These are phyloP conservation scores for Eciton burchellii DNA, from an alignment of 1,140 invertebrate genomes.

Conservation along the genomic window DNA sequence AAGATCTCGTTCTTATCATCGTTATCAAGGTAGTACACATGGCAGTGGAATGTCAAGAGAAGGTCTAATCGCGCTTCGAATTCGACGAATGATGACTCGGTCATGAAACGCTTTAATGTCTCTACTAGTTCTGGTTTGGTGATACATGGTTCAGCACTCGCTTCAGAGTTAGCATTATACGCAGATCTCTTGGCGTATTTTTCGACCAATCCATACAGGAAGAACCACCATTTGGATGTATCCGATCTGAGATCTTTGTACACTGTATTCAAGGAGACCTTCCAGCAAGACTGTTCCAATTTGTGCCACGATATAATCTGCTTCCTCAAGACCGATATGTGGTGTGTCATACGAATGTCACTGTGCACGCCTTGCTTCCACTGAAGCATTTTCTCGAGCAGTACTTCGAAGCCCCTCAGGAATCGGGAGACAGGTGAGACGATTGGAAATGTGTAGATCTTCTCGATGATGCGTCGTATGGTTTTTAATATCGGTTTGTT, in stretches of 20 bases:
- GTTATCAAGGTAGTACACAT: slow-evolving; percentile 87
- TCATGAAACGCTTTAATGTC: slow-evolving; percentile 93
- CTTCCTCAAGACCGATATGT: slow-evolving; percentile 90
- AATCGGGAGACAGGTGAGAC: slow-evolving; percentile 94
- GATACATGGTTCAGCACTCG: slow-evolving; percentile 41
- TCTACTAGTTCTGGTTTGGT: slow-evolving; percentile 81
- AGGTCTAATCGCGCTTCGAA: slow-evolving; percentile 93
- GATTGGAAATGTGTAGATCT: slow-evolving; percentile 92
- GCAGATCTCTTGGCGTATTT: slow-evolving; percentile 75
- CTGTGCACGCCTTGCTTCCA: slow-evolving; percentile 97
- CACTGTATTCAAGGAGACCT: slow-evolving; percentile 89
- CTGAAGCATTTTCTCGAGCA: slow-evolving; percentile 93
- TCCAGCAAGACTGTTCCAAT: slow-evolving; percentile 95
- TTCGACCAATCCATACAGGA: slow-evolving; percentile 91
- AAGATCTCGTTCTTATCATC: slow-evolving; percentile 86
- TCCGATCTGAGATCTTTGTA: slow-evolving; percentile 88
- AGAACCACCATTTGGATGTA: slow-evolving; percentile 95
- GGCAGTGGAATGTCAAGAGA: slow-evolving; percentile 92
- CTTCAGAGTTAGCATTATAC: background rate
- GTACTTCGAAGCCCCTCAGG: slow-evolving; percentile 95
- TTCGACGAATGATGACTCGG: slow-evolving; percentile 93
- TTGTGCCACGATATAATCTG: slow-evolving; percentile 96
- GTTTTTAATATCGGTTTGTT: slow-evolving; percentile 95
- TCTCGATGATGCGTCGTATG: slow-evolving; percentile 89
- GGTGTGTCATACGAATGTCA: slow-evolving; percentile 92